These are phyloP conservation scores for Chloroclysta siterata DNA, from an alignment of 2,888 invertebrate species.

Conservation along the genomic window DNA sequence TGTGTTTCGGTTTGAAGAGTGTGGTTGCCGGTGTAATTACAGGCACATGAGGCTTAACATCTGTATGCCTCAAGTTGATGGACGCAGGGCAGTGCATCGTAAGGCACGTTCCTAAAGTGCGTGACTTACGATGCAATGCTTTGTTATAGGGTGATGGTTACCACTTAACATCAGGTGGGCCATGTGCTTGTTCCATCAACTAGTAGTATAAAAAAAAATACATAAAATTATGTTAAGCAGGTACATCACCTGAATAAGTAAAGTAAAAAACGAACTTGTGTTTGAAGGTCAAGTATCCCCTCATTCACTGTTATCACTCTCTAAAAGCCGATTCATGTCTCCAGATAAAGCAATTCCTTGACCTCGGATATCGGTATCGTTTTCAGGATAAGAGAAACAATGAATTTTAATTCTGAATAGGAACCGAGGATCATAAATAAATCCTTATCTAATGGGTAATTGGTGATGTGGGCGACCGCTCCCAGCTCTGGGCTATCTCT, in stretches of 20 bases:
- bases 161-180: too few species aligned
- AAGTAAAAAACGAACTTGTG: conserved; percentile 54
- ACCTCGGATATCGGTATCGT: conserved; percentile 70
- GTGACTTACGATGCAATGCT: too few species aligned
- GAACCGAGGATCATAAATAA: conserved; percentile 73
- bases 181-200: too few species aligned
- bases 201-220: too few species aligned
- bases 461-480: conserved; percentile 78
- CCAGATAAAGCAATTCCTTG: conserved; percentile 76
- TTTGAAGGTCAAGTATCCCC: conserved; percentile 69
- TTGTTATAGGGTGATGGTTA: too few species aligned
- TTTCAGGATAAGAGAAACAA: conserved; percentile 82
- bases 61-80: too few species aligned
- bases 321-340: conserved; percentile 83
- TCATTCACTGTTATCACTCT: conserved; percentile 60
- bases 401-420: conserved; percentile 80
- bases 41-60: too few species aligned
- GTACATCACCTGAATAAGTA: conserved; percentile 51
- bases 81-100: too few species aligned
- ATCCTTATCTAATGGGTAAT: conserved; percentile 82
- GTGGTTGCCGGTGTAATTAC: too few species aligned
- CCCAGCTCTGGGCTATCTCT: conserved; percentile 61
- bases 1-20: too few species aligned
- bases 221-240: too few species aligned
- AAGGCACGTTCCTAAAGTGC: too few species aligned